These are phyloP conservation scores for Cephus spinipes DNA, from an alignment of 2,888 invertebrate species.

Conservation along the genomic window DNA sequence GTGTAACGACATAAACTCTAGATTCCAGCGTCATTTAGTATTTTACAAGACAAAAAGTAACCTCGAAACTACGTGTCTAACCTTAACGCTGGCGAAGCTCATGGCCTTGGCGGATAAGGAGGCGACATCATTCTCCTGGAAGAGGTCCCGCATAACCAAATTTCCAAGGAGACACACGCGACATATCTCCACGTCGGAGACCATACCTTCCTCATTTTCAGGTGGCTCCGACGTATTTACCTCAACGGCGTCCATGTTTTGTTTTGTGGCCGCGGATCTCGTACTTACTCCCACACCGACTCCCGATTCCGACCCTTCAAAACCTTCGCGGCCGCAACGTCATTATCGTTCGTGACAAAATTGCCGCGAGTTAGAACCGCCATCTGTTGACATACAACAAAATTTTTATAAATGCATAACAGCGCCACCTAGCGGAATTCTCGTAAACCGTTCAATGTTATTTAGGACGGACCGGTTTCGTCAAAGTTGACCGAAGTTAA, in stretches of 20 bases:
- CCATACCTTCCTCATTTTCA: constrained; percentile 48
- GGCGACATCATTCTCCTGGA: constrained; percentile 47
- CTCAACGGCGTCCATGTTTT: constrained; percentile 64
- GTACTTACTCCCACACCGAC: not conserved
- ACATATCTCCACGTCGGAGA: constrained; percentile 49
- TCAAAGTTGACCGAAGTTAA: too few relatives aligned
- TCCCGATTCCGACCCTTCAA: not conserved
- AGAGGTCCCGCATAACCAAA: constrained; percentile 55
- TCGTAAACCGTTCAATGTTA: not conserved
- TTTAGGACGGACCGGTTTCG: too few relatives aligned
- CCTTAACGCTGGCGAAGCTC: constrained; percentile 63
- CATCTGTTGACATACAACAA: not conserved
- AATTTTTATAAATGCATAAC: not conserved
- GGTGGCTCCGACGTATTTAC: constrained; percentile 54
- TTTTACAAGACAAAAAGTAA: not conserved
- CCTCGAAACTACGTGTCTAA: constrained; percentile 43
- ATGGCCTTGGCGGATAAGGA: constrained; percentile 59
- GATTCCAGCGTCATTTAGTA: not conserved
- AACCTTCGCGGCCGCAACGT: not conserved
- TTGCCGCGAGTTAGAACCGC: not conserved
- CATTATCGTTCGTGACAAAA: not conserved
- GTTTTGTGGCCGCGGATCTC: constrained; percentile 39
- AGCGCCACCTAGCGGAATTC: not conserved
- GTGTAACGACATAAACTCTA: not conserved
- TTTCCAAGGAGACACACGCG: constrained; percentile 57